phyloP scores from a whole-genome alignment of 2,888 invertebrate species.

The Apamea sordens region DNA sequence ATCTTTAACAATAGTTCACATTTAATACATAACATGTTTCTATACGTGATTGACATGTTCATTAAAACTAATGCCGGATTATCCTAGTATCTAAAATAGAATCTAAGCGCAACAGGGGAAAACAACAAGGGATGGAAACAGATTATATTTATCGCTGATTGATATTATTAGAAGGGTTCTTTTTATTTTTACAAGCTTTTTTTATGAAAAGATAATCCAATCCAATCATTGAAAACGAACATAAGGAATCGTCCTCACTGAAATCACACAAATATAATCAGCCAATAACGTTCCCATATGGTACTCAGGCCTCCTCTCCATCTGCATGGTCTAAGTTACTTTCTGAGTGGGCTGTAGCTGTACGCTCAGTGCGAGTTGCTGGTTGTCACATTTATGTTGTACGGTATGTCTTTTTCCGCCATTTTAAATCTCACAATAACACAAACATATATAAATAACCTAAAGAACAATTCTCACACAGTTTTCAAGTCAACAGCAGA shows the following conservation, averaged over 20 bases:
- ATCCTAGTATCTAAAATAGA: slow-evolving; percentile 85
- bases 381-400: background rate
- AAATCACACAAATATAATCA: background rate
- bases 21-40: slow-evolving; percentile 46
- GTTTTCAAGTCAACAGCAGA: slow-evolving; percentile 30
- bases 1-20: slow-evolving; percentile 52
- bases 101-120: slow-evolving; percentile 77
- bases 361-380: background rate
- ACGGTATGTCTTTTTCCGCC: background rate
- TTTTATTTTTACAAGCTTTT: slow-evolving; percentile 6
- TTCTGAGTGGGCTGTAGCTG: too few species aligned
- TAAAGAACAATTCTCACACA: slow-evolving; percentile 28
- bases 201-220: background rate
- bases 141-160: slow-evolving; percentile 61
- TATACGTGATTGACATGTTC: slow-evolving; percentile 82
- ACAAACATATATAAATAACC: background rate
- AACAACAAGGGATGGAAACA: slow-evolving; percentile 59
- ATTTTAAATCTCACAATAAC: background rate
- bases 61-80: slow-evolving; percentile 85
- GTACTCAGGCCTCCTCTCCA: background rate
- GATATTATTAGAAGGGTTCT: slow-evolving; percentile 54
- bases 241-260: background rate
- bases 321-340: too few species aligned
- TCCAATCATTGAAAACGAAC: background rate
- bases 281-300: background rate